Percentiles rank a stretch among this genome's conserved stretches.
phyloP scores from a whole-genome alignment of 2,797 vertebrate genomes.

The Trematomus bernacchii region DNA sequence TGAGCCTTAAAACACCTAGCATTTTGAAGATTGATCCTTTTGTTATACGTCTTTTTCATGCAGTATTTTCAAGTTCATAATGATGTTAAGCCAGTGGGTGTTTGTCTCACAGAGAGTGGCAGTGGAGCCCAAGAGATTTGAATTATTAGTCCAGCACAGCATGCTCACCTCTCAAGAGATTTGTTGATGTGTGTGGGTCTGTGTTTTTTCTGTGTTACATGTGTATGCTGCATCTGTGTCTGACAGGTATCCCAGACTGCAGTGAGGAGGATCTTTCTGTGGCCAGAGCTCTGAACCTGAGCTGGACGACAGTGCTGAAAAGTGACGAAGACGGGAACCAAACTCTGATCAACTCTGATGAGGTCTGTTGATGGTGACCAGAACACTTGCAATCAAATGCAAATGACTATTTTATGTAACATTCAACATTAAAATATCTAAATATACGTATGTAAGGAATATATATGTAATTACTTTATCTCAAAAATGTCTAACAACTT shows the following conservation, averaged over 20 bases:
- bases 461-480: too few relatives aligned
- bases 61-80: neutral
- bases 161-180: slow-evolving; percentile 33
- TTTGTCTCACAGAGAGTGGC: slow-evolving; percentile 52
- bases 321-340: slow-evolving; percentile 83
- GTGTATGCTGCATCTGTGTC: slow-evolving; percentile 30
- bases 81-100: slow-evolving; percentile 35
- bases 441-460: too few relatives aligned
- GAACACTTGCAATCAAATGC: neutral
- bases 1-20: neutral
- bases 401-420: neutral
- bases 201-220: neutral
- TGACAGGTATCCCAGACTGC: slow-evolving; percentile 90
- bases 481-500: too few relatives aligned
- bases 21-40: neutral
- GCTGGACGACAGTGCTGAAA: slow-evolving; percentile 87
- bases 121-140: slow-evolving; percentile 43
- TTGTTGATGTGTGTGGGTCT: slow-evolving; percentile 9
- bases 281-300: slow-evolving; percentile 86
- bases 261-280: slow-evolving; percentile 86
- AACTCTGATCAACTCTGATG: slow-evolving; percentile 88
- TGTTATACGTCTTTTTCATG: neutral
- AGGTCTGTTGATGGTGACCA: slow-evolving; percentile 82
- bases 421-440: too few relatives aligned
- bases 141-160: slow-evolving; percentile 47